Percentiles rank a stretch among this genome's conserved stretches.
These are phyloP conservation scores for Gasterosteus nipponicus DNA, from an alignment of 2,113 vertebrate species.

Conservation along the genomic window DNA sequence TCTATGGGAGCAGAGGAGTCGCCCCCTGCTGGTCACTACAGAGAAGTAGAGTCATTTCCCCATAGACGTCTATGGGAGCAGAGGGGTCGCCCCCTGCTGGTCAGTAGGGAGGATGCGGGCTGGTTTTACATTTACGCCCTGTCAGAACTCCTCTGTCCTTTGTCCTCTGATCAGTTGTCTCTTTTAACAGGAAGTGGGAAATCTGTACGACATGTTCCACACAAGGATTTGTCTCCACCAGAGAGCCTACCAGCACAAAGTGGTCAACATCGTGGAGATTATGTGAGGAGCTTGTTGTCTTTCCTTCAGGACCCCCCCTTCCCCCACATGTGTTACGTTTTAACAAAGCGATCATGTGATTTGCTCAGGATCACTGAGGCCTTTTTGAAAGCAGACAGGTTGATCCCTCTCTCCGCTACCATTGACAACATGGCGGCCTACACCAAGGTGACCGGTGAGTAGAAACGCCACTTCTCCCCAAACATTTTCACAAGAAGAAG, in stretches of 20 bases:
- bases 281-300: conserved; percentile 82
- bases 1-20: too few species aligned
- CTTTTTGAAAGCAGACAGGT: conserved; percentile 88
- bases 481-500: too few species aligned
- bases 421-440: conserved; percentile 96
- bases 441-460: conserved; percentile 91
- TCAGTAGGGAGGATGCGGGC: too few species aligned
- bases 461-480: background rate
- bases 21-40: too few species aligned
- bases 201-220: conserved; percentile 93
- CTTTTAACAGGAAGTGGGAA: conserved; percentile 83
- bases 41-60: too few species aligned
- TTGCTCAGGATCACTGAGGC: conserved; percentile 91
- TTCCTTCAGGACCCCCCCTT: background rate
- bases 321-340: too few species aligned
- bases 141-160: too few species aligned
- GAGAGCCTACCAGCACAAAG: conserved; percentile 90
- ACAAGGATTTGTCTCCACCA: conserved; percentile 86
- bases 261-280: conserved; percentile 86
- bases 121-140: too few species aligned
- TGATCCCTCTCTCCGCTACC: conserved; percentile 86
- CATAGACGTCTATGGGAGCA: too few species aligned
- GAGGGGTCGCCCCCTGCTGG: too few species aligned
- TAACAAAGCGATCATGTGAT: background rate
- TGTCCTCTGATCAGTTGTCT: too few species aligned